Evolutionary conservation across 2,113 vertebrate species (phyloP), one percentile per base, ranked within the genome.

Genomic region (Panthera leo): DNA sequence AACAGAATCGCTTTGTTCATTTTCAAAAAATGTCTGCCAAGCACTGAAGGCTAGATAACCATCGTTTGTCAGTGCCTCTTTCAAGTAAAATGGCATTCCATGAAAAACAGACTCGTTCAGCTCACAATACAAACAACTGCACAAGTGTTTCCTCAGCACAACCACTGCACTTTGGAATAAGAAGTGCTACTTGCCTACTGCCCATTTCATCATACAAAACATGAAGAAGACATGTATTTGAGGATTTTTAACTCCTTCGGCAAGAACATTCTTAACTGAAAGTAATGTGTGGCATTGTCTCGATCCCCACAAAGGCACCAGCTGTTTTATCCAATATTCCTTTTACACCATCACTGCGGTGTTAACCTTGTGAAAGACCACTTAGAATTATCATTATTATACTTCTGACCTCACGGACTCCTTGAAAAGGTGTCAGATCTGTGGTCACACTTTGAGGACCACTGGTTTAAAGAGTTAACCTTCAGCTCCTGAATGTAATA

Each of bases 11-110:
- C 27, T 96, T 68, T 97, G 65, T 96, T 93, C 85, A 75, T 61
- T 90, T 89, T 55, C 8, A 31, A 76, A 89, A 88, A 88, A 75
- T 85, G 36, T 23, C 88, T 95, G 85, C 70, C 88, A 95, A 94
- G 84, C 92, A 67, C 39, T 36, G 4, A 94, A 88, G 53, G 76
- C 67, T 68, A 48, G 55, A 90, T 85, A 92, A 83, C 78, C 67
- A 42, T 53, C 65, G 15, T 73, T 65, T 87, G 48, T 88, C 85
- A 89, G 51, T 76, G 2, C 4, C 68, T 91, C 88, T 82, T 94
- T 92, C 67, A 89, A 76, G 34, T 51, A 76, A 96, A 97, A 95
- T 13, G 36, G 58, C 83, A 16, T 76, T 68, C 45, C 39, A 39
- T 42, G 53, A 86, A 95, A 92, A 90, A 86, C 85, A 97, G 91